Percentiles rank a stretch among this genome's conserved stretches.
phyloP scores from a whole-genome alignment of 2,888 invertebrate species.

The Schrankia costaestrigalis region DNA sequence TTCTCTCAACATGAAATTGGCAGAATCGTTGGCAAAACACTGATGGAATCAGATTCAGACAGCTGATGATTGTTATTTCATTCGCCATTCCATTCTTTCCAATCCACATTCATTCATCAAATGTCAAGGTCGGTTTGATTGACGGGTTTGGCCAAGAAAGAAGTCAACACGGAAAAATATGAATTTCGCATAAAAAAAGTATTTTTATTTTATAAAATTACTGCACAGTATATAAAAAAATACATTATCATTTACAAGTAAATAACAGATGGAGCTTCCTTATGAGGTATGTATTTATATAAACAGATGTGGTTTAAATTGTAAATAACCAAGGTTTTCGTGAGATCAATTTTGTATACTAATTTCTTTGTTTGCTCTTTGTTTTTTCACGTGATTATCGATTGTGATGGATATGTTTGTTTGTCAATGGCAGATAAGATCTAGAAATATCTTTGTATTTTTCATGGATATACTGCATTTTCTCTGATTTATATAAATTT shows the following conservation, averaged over 20 bases:
- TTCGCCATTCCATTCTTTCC: too few species aligned
- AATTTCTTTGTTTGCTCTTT: slow-evolving; percentile 52
- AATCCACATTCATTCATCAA: too few species aligned
- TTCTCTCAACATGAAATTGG: too few species aligned
- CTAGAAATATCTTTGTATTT: background rate
- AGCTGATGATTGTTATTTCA: too few species aligned
- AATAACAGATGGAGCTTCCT: slow-evolving; percentile 58
- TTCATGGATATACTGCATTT: background rate
- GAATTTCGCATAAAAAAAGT: slow-evolving; percentile 3
- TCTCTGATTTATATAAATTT: background rate
- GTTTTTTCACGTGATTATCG: slow-evolving; percentile 66
- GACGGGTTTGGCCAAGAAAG: too few species aligned
- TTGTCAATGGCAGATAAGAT: slow-evolving; percentile 16
- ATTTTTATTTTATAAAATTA: background rate
- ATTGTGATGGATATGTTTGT: slow-evolving; percentile 16
- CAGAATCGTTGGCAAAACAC: too few species aligned
- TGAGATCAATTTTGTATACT: background rate
- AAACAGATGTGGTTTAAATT: background rate
- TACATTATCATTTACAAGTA: background rate
- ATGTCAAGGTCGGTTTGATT: slow-evolving; percentile 23
- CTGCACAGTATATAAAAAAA: background rate
- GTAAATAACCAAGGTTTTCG: too few species aligned
- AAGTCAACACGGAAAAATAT: slow-evolving; percentile 14
- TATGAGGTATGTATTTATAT: slow-evolving; percentile 52
- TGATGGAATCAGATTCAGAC: too few species aligned